Evolutionary conservation across 2,797 vertebrate genomes (phyloP), one percentile per base, ranked within the genome.

Genomic region (Anguilla megastoma): DNA sequence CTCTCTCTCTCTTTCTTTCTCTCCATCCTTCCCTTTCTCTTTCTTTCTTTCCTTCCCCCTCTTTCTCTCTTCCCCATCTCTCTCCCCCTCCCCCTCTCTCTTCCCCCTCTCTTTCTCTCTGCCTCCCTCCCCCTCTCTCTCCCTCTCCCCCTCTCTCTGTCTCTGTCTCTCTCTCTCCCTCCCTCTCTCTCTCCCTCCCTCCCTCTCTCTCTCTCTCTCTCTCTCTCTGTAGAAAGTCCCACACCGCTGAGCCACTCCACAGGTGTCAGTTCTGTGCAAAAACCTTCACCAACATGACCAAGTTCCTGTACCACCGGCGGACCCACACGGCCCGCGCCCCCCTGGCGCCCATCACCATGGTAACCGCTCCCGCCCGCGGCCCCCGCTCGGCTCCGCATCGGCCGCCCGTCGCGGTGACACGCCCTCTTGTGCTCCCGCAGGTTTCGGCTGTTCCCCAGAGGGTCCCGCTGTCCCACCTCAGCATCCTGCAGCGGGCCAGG

Each of bases 211-310:
- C 52, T 12, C n/a, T 1, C 30, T 48, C 10, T 36, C 21, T 54
- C 86, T 87, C 52, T 36, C 84, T 45, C 9, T 89, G 33, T 88
- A 97, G 98, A 91, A 97, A 97, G 93, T 95, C 95, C 27, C 98
- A 98, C 89, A 97, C 96, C 0, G 95, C 97, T 27, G 97, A 98
- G 88, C 98, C 97, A 0, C 90, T 98, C 33, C 98, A 98, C 91
- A 97, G 96, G 91, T 99, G 98, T 91, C 95, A 97, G 88, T 96
- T 95, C 93, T 99, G 98, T 54, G 96, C 96, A 91, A 98, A 98
- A 93, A 97, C 97, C 0, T 98, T 99, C 92, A 97, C 96, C 95
- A 99, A 98, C 91, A 98, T 98, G 97, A 98, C 98, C 89, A 98
- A 99, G 93, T 98, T 97, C 91, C 95, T 99, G 66, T 98, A 99